Base-by-base conservation (phyloP, 2,888 invertebrate genomes). In the Idaea biselata region DNA sequence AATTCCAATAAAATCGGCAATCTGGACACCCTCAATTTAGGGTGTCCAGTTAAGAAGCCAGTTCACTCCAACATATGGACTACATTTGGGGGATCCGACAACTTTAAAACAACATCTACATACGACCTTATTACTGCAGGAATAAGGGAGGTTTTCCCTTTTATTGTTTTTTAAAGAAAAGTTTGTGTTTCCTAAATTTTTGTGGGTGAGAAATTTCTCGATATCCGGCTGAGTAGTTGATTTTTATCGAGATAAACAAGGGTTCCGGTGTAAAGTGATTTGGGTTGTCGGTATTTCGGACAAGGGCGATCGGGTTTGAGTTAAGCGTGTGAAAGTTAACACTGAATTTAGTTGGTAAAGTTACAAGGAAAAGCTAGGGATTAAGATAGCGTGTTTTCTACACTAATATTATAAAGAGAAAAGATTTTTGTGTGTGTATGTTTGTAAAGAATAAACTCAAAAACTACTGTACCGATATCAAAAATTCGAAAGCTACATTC, bases 211-310 rank as follows among this genome's bases (percentile, higher is more conserved):
- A 87, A 90, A 88, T 85, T 84, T 83, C 78, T 77, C 82, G 82
- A 88, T 89, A 86, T 91, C 88, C 90, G 82, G 77, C 86, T 90
- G 91, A 88, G 88, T 79, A 78, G 82, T 86, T 85, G 84, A 87
- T 89, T 90, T 91, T 91, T 91, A 91, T 91, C 90, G 85, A 81
- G 81, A 82, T 82, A 82, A 85, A 89, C 84, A 86, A 82, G 89
- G 89, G 88, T 82, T 75, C 75, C 66, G 75, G 77, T 81, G 83
- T 86, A 86, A 84, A 78, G 83, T 77, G 83, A 84, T 86, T 86
- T 77, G 80, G 81, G 81, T 76, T 74, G 79, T 80, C 79, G 77
- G 79, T 83, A 79, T 84, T 87, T 80, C 14, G 84, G 81, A 81
- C 87, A 87, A 83, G 79, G 75, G 81, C 62, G 53, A 63, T 66